These are phyloP conservation scores for Octonoba sinensis DNA, from an alignment of 2,888 invertebrate genomes.

Conservation along the genomic window DNA sequence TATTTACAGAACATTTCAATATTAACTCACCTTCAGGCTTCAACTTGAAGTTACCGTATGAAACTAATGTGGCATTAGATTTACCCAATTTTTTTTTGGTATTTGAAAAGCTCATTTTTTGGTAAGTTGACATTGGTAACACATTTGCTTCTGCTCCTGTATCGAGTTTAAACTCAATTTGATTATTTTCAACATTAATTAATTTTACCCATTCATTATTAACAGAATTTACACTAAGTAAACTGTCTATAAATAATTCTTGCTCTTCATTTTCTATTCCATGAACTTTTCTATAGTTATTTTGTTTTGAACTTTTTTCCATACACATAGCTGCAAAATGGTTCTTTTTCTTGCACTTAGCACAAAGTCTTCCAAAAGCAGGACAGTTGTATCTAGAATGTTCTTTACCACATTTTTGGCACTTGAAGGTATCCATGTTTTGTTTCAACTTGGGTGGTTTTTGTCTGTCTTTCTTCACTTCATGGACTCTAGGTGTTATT, in stretches of 20 bases:
- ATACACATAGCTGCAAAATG: conserved; percentile 13
- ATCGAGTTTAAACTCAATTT: neutral
- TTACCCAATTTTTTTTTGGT: neutral
- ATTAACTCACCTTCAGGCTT: conserved; percentile 6
- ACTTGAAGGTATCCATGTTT: neutral
- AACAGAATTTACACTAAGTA: neutral
- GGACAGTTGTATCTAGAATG: neutral
- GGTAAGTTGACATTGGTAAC: neutral
- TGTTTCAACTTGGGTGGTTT: no score
- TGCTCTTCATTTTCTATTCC: neutral
- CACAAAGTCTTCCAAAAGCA: conserved; percentile 1
- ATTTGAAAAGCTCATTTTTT: neutral
- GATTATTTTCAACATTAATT: neutral
- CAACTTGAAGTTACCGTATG: conserved; percentile 24
- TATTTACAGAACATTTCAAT: conserved; percentile 1
- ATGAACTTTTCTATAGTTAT: neutral
- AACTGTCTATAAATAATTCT: neutral
- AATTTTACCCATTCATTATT: neutral
- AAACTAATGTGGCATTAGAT: conserved; percentile 10
- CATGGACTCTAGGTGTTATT: neutral
- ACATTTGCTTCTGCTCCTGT: neutral
- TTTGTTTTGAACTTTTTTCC: neutral
- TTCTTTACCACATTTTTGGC: neutral
- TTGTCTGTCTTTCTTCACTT: neutral
- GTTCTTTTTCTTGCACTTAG: conserved; percentile 15